phyloP scores from a whole-genome alignment of 2,113 vertebrate species.

The Laterallus jamaicensis region DNA sequence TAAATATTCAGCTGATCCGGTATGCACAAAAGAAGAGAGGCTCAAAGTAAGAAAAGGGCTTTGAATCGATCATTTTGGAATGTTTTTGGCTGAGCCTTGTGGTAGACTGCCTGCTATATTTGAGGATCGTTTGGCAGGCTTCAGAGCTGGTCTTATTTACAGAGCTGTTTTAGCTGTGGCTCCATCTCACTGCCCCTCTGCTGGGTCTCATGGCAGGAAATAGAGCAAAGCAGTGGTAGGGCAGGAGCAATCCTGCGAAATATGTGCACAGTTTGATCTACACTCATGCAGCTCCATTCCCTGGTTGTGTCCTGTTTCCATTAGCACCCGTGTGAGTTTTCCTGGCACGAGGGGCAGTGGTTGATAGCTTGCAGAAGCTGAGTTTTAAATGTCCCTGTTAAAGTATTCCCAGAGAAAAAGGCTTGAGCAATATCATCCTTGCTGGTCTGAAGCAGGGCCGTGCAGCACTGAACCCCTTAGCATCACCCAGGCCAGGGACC shows the following conservation, averaged over 20 bases:
- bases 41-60: background rate
- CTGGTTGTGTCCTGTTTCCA: background rate
- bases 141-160: background rate
- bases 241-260: background rate
- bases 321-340: background rate
- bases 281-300: background rate
- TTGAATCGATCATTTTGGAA: background rate
- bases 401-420: background rate
- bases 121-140: background rate
- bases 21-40: background rate
- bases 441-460: background rate
- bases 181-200: fast-evolving
- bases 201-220: fast-evolving
- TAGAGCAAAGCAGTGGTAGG: background rate
- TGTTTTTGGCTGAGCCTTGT: background rate
- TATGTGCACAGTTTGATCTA: background rate
- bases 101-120: background rate
- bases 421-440: background rate
- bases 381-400: slow-evolving; percentile 1
- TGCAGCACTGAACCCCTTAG: background rate
- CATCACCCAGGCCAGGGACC: background rate
- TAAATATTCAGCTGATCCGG: slow-evolving; percentile 4
- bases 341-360: background rate
- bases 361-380: slow-evolving; percentile 33
- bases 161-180: background rate